phyloP scores from a whole-genome alignment of 1,140 invertebrate species.

The Zaprionus tsacasi region DNA sequence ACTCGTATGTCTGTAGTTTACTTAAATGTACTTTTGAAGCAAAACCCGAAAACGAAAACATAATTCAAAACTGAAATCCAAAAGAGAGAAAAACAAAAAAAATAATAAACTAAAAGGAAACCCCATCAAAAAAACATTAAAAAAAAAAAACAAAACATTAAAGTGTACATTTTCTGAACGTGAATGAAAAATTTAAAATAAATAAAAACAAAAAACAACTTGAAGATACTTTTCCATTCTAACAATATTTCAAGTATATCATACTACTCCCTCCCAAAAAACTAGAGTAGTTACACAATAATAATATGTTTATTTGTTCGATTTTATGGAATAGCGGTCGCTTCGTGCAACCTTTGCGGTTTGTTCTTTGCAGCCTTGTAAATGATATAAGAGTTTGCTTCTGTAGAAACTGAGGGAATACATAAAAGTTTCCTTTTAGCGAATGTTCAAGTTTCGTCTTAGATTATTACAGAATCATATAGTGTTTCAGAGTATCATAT shows the following conservation, averaged over 20 bases:
- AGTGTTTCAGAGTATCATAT: background rate
- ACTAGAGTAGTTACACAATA: background rate
- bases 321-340: constrained; percentile 10
- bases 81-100: constrained; percentile 30
- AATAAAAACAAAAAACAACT: constrained; percentile 47
- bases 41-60: constrained; percentile 45
- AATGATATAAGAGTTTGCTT: constrained; percentile 39
- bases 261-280: background rate
- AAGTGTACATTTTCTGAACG: constrained; percentile 77
- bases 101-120: constrained; percentile 30
- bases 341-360: background rate
- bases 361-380: constrained; percentile 36
- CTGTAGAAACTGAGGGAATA: constrained; percentile 38
- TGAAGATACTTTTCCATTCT: background rate
- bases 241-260: too few species aligned
- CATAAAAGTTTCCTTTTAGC: constrained; percentile 52
- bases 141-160: constrained; percentile 31
- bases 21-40: constrained; percentile 75
- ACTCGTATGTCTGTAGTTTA: constrained; percentile 76
- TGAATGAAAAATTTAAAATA: constrained; percentile 66
- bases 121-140: constrained; percentile 34
- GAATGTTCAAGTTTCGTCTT: constrained; percentile 47
- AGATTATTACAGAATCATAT: constrained; percentile 18
- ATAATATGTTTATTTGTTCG: constrained; percentile 15
- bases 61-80: constrained; percentile 35